Evolutionary conservation across 2,888 invertebrate genomes (phyloP).

Genomic region (Bellardia bayeri): DNA sequence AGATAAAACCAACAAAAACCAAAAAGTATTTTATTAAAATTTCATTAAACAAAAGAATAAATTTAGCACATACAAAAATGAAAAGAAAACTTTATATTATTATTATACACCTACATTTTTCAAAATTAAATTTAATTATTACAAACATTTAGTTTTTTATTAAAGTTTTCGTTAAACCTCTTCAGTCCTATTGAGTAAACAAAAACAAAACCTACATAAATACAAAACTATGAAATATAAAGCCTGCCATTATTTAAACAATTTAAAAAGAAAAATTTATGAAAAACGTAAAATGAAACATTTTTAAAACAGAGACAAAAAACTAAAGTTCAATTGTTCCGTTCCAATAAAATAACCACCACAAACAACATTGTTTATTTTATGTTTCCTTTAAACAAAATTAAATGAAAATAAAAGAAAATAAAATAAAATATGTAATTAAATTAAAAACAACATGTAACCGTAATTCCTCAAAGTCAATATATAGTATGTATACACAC

Average conservation of each 20-base stretch:
- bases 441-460: constrained; percentile 60
- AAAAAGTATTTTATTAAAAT: constrained; percentile 63
- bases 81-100: constrained; percentile 16
- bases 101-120: constrained; percentile 61
- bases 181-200: constrained; percentile 31
- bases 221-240: constrained; percentile 82
- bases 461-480: constrained; percentile 74
- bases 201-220: constrained; percentile 67
- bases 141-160: constrained; percentile 3
- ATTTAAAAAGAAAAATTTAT: constrained; percentile 52
- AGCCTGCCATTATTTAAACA: constrained; percentile 79
- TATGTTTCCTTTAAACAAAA: constrained; percentile 61
- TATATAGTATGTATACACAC: constrained; percentile 66
- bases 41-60: constrained; percentile 61
- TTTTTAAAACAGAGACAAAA: constrained; percentile 72
- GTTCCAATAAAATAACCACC: constrained; percentile 74
- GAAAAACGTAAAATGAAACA: constrained; percentile 65
- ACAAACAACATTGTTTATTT: constrained; percentile 45
- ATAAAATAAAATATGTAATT: constrained; percentile 1
- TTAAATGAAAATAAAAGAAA: background rate
- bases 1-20: constrained; percentile 61
- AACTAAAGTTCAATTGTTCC: constrained; percentile 78
- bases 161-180: constrained; percentile 26
- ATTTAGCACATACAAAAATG: constrained; percentile 60
- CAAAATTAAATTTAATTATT: constrained; percentile 23